phyloP scores from a whole-genome alignment of 1,140 invertebrate genomes.

The Tetramorium parvispinum region DNA sequence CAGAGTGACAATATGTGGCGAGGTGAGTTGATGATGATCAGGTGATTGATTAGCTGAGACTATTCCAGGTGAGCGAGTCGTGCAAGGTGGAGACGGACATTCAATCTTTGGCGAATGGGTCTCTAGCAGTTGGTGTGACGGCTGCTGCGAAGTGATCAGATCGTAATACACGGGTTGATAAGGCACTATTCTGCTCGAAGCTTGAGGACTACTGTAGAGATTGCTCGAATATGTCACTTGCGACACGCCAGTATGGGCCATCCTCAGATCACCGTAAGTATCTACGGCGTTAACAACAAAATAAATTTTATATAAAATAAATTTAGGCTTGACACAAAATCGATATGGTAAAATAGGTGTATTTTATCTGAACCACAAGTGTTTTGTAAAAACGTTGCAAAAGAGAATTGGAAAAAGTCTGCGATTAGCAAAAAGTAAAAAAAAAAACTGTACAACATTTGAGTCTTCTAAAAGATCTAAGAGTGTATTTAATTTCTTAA shows the following conservation, averaged over 20 bases:
- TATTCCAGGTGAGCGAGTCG: constrained; percentile 79
- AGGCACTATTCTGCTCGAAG: constrained; percentile 68
- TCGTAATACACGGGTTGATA: constrained; percentile 78
- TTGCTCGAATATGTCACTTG: constrained; percentile 70
- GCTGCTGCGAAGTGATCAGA: constrained; percentile 73
- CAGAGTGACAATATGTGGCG: constrained; percentile 81
- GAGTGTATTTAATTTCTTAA: neutral
- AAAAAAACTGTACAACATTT: neutral
- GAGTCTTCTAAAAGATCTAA: neutral
- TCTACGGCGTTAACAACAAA: constrained; percentile 73
- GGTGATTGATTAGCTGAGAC: constrained; percentile 79
- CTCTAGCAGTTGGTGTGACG: constrained; percentile 76
- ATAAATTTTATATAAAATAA: constrained; percentile 16
- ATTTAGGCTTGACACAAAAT: neutral
- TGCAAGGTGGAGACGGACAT: constrained; percentile 79
- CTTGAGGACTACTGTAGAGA: constrained; percentile 69
- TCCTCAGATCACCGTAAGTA: constrained; percentile 79
- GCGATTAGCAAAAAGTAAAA: neutral
- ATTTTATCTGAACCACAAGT: neutral
- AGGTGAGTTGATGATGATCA: constrained; percentile 80
- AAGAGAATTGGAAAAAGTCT: neutral
- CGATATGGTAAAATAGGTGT: neutral
- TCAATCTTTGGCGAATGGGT: constrained; percentile 82
- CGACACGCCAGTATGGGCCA: constrained; percentile 69
- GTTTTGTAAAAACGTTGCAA: neutral